phyloP scores from a whole-genome alignment of 2,888 invertebrate genomes.

The Agrotis ipsilon region DNA sequence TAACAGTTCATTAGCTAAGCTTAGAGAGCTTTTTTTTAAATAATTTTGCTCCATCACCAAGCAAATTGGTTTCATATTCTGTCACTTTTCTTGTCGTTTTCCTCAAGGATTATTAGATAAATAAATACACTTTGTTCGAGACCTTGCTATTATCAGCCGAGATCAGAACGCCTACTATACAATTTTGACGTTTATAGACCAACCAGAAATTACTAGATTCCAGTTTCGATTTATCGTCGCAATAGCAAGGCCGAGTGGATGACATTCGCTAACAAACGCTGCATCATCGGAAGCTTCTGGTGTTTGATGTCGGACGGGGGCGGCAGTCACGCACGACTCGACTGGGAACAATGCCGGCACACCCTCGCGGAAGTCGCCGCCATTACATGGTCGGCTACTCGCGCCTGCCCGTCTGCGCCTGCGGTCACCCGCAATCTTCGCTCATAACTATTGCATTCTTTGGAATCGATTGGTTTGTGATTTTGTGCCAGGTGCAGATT shows the following conservation, averaged over 20 bases:
- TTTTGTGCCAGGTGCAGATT: slow-evolving; percentile 38
- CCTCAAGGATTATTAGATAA: background rate
- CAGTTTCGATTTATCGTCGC: slow-evolving; percentile 16
- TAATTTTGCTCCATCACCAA: background rate
- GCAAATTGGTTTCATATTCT: too few species aligned
- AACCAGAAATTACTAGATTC: slow-evolving; percentile 11
- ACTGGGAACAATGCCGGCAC: slow-evolving; percentile 77
- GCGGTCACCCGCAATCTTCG: slow-evolving; percentile 51
- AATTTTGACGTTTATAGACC: slow-evolving; percentile 10
- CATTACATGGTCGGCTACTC: slow-evolving; percentile 83
- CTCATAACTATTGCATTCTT: slow-evolving; percentile 52
- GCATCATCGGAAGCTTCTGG: slow-evolving; percentile 57
- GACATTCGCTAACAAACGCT: slow-evolving; percentile 46
- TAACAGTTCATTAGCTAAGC: slow-evolving; percentile 4
- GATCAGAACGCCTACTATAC: slow-evolving; percentile 2
- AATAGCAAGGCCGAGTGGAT: slow-evolving; percentile 26
- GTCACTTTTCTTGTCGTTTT: background rate
- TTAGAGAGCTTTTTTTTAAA: background rate
- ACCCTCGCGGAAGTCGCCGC: slow-evolving; percentile 85
- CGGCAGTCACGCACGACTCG: slow-evolving; percentile 77
- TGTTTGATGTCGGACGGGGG: slow-evolving; percentile 41
- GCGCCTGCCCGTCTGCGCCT: slow-evolving; percentile 58
- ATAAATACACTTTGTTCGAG: background rate
- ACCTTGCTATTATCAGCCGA: background rate
- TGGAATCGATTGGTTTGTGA: slow-evolving; percentile 34